Percentiles rank a stretch among this genome's conserved stretches.
Conservation (phyloP, 2,797 vertebrate genomes). For the Gymnocypris eckloni region DNA sequence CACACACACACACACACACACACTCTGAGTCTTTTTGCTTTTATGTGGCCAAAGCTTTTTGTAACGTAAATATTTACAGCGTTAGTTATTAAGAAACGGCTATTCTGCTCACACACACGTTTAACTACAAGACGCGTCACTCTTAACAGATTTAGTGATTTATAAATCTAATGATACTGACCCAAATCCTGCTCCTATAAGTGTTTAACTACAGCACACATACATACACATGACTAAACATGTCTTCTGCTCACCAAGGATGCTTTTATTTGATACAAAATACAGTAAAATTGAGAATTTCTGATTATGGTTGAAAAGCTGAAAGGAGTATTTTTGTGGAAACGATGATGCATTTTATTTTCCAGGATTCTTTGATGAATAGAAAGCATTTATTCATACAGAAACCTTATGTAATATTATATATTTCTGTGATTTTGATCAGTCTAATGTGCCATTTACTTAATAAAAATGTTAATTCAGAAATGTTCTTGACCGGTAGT, state of each 20-base stretch:
- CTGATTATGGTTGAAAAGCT: background rate
- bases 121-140: background rate
- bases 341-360: background rate
- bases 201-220: no score
- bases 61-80: background rate
- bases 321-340: no score
- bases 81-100: background rate
- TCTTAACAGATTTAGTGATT: background rate
- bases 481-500: background rate
- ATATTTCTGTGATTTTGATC: background rate
- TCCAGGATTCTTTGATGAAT: background rate
- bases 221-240: no score
- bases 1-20: no score
- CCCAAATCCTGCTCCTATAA: background rate
- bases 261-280: no score
- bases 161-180: background rate
- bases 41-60: background rate
- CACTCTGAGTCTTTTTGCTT: background rate
- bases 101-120: background rate
- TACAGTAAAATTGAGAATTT: no score
- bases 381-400: background rate
- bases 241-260: no score
- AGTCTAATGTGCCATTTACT: background rate
- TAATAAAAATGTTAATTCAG: background rate
- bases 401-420: background rate